Evolutionary conservation across 2,888 invertebrate species (phyloP).

Genomic region (Cartodere bifasciata): DNA sequence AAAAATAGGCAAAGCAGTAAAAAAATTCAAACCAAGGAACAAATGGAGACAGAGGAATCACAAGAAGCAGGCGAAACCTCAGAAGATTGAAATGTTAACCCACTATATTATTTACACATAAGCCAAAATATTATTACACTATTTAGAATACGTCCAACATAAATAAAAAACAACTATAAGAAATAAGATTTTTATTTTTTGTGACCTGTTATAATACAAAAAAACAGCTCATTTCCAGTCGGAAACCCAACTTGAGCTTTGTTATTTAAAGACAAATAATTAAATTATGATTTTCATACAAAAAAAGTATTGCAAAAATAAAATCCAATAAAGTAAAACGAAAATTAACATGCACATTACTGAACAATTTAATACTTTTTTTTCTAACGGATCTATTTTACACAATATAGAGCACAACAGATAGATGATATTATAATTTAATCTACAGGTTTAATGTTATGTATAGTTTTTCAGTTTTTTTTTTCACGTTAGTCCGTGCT

Average conservation of each 20-base stretch:
- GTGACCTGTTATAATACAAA: slow-evolving; percentile 13
- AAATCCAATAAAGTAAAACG: slow-evolving; percentile 6
- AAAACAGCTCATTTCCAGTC: slow-evolving; percentile 8
- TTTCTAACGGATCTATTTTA: slow-evolving; percentile 28
- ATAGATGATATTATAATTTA: slow-evolving; percentile 31
- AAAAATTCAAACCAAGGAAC: too few relatives aligned
- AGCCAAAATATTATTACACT: too few relatives aligned
- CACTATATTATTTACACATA: too few relatives aligned
- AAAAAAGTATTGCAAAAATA: slow-evolving; percentile 4
- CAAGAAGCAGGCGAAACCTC: too few relatives aligned
- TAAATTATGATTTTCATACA: slow-evolving; percentile 3
- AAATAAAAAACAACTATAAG: slow-evolving; percentile 3
- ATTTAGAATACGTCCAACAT: too few relatives aligned
- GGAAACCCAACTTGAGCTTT: slow-evolving; percentile 9
- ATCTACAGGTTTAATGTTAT: slow-evolving; percentile 30
- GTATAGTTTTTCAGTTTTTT: slow-evolving; percentile 23
- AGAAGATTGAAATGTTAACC: too few relatives aligned
- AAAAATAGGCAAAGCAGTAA: too few relatives aligned
- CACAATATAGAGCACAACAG: slow-evolving; percentile 32
- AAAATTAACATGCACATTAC: slow-evolving; percentile 8
- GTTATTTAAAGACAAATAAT: slow-evolving; percentile 4
- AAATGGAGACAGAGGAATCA: too few relatives aligned
- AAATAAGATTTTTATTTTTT: slow-evolving; percentile 11
- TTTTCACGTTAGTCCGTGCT: slow-evolving; percentile 19
- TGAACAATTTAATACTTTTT: slow-evolving; percentile 22